These are phyloP conservation scores for Pitta sordida DNA, from an alignment of 2,113 vertebrate species.

Conservation along the genomic window DNA sequence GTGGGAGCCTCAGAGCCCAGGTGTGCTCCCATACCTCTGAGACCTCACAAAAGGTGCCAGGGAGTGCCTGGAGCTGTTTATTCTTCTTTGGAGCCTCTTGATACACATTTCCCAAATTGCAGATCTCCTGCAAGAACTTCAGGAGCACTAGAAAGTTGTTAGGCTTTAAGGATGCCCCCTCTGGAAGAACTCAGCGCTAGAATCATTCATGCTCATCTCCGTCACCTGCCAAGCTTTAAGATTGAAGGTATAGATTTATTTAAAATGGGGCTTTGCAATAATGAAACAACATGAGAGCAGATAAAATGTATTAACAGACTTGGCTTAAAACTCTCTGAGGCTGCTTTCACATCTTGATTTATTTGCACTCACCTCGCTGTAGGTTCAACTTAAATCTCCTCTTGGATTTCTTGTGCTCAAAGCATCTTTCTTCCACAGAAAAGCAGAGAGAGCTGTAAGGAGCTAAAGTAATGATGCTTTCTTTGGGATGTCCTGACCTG, in stretches of 20 bases:
- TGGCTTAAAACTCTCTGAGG: neutral
- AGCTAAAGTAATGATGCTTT: neutral
- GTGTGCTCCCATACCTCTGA: neutral
- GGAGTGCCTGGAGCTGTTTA: neutral
- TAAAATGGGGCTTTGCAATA: neutral
- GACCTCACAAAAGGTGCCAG: neutral
- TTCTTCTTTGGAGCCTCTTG: neutral
- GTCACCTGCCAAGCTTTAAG: neutral
- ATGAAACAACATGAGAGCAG: neutral
- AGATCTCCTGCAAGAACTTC: neutral
- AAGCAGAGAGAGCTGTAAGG: neutral
- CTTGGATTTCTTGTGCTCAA: neutral
- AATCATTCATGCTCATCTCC: neutral
- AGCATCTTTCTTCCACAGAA: neutral
- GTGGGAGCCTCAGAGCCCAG: neutral
- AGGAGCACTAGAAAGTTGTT: neutral
- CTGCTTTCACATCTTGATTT: neutral
- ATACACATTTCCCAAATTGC: neutral
- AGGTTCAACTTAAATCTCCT: neutral
- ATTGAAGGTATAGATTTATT: neutral
- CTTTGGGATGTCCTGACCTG: neutral
- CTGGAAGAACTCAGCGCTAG: neutral
- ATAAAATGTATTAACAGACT: neutral
- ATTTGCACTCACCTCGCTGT: neutral
- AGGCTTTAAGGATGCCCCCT: neutral